These are phyloP conservation scores for Oncopodura yosiiana DNA, from an alignment of 1,140 invertebrate genomes.

Conservation along the genomic window DNA sequence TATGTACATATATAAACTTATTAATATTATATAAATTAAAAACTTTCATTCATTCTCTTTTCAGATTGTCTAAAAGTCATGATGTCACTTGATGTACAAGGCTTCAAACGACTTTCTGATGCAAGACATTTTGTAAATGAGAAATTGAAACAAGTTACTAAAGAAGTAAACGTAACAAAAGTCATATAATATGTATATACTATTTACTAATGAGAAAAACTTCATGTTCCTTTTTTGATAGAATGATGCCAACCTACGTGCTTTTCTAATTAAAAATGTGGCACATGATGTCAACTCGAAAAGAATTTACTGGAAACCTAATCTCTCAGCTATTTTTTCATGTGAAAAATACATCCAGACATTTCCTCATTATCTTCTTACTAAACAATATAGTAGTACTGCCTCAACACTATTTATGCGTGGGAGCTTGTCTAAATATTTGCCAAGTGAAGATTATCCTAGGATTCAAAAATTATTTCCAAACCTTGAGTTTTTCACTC, in stretches of 20 bases:
- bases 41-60: too few species aligned
- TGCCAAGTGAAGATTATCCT: conserved; percentile 55
- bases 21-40: too few species aligned
- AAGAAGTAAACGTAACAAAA: conserved; percentile 36
- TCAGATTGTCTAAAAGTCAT: too few species aligned
- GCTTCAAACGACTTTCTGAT: conserved; percentile 57
- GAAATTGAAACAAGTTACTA: conserved; percentile 43
- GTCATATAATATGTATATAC: not conserved
- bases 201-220: too few species aligned
- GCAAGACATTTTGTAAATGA: conserved; percentile 51
- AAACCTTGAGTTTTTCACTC: conserved; percentile 56
- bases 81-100: too few species aligned
- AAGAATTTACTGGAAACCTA: conserved; percentile 61
- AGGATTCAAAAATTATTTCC: conserved; percentile 67
- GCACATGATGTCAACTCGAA: conserved; percentile 50
- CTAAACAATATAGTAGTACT: conserved; percentile 47
- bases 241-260: conserved; percentile 43
- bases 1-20: too few species aligned
- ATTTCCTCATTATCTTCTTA: conserved; percentile 49
- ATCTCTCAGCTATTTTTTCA: conserved; percentile 56
- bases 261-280: conserved; percentile 72
- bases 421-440: conserved; percentile 65
- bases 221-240: too few species aligned
- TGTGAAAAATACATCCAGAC: conserved; percentile 54
- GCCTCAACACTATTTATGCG: conserved; percentile 71